These are phyloP conservation scores for Melieria crassipennis DNA, from an alignment of 2,888 invertebrate genomes.

Conservation along the genomic window DNA sequence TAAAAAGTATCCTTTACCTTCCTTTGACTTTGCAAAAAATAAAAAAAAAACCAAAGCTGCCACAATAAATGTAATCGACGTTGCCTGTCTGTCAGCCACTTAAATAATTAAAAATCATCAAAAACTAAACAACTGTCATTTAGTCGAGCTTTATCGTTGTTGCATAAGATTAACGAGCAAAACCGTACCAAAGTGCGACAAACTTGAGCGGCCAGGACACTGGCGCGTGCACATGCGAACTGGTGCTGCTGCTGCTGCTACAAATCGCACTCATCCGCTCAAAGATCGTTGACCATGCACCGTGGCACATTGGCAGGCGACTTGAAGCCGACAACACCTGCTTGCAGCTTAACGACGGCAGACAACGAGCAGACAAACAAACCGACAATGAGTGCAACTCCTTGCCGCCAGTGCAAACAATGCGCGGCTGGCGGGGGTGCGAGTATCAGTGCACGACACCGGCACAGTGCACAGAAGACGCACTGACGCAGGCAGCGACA, in stretches of 20 bases:
- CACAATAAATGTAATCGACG: too few species aligned
- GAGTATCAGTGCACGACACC: neutral
- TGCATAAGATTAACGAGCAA: conserved; percentile 56
- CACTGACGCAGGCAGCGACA: conserved; percentile 17
- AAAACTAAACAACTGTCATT: conserved; percentile 46
- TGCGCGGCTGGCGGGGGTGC: too few species aligned
- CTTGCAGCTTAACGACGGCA: neutral
- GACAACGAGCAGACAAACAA: neutral
- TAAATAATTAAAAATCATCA: conserved; percentile 21
- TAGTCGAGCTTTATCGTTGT: conserved; percentile 58
- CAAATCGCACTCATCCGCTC: conserved; percentile 15
- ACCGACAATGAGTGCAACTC: neutral
- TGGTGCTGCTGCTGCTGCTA: conserved; percentile 7
- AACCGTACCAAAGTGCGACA: conserved; percentile 39
- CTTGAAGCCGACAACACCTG: neutral
- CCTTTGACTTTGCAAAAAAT: too few species aligned
- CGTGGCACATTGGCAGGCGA: conserved; percentile 10
- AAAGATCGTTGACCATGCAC: neutral
- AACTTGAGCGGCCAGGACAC: conserved; percentile 12
- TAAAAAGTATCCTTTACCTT: too few species aligned
- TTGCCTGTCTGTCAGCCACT: too few species aligned
- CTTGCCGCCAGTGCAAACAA: conserved; percentile 3
- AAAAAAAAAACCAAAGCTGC: too few species aligned
- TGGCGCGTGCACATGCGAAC: too few species aligned
- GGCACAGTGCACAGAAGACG: conserved; percentile 7